Evolutionary conservation across 2,797 vertebrate species (phyloP), one percentile per base, ranked within the genome.

Genomic region (Muscicapa striata): DNA sequence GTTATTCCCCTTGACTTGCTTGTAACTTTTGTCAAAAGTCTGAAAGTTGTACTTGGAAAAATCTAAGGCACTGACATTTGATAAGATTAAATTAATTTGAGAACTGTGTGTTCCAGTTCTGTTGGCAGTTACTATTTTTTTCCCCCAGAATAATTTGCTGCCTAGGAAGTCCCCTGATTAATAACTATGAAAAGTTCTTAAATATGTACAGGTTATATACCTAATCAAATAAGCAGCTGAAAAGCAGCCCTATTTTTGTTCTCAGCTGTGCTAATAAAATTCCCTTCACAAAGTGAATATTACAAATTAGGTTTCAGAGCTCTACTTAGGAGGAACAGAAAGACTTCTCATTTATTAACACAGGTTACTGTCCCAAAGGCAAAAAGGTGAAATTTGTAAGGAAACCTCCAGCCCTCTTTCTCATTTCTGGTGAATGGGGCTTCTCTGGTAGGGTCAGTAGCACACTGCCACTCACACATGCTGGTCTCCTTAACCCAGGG

Each of bases 11-110:
- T 87, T 80, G 32, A 74, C 61, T 95, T 77, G 45, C 59, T 72
- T 69, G 19, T 80, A 93, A 73, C 55, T 86, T 93, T 79, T 67
- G 36, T 68, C 54, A 51, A 26, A 52, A 49, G 48, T 88, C 45
- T 82, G 57, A 57, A 76, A 94, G 67, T 38, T 20, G 11, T 75
- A 67, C 55, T 85, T 87, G 48, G 1, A 75, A 89, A 96, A 92
- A 72, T 57, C 21, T 87, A 84, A 92, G 76, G 36, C 49, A 48
- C 67, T 67, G 90, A 83, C 79, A 81, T 87, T 78, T 79, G 83
- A 67, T 77, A 78, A 91, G 85, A 93, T 91, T 18, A 96, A 88
- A 90, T 91, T 84, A 93, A 87, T 82, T 89, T 82, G 62, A 80
- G 73, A 91, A 76, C 59, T 54, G 34, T 48, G 68, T 87, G 91